A percentile compares a stretch with the other conserved stretches of the same genome.
These are phyloP conservation scores for Microplitis demolitor DNA, from an alignment of 1,140 invertebrate species.

Conservation along the genomic window DNA sequence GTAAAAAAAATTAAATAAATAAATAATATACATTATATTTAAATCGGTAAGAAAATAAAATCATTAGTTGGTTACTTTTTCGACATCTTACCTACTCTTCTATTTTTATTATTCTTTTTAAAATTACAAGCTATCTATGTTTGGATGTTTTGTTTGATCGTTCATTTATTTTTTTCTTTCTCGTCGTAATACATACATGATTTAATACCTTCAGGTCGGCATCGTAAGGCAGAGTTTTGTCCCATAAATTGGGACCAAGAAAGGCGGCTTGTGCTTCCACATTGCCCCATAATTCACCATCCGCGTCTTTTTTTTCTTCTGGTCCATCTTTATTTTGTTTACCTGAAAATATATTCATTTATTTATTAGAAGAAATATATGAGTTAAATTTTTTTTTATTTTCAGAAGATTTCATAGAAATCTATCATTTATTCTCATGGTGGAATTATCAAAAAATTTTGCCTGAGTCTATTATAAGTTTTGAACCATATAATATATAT, in stretches of 20 bases:
- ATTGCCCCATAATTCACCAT: slow-evolving; percentile 80
- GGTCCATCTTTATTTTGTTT: slow-evolving; percentile 61
- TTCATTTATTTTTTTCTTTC: slow-evolving; percentile 54
- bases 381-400: too few relatives aligned
- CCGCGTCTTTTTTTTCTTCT: slow-evolving; percentile 83
- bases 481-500: too few relatives aligned
- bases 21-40: neutral
- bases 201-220: slow-evolving; percentile 90
- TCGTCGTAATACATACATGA: slow-evolving; percentile 61
- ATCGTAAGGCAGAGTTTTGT: slow-evolving; percentile 88
- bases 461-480: too few relatives aligned
- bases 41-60: neutral
- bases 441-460: too few relatives aligned
- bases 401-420: too few relatives aligned
- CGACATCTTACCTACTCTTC: neutral
- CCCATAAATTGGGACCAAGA: slow-evolving; percentile 92
- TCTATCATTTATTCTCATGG: too few relatives aligned
- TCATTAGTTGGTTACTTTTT: neutral
- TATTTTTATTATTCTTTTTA: neutral
- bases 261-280: slow-evolving; percentile 91
- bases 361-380: neutral
- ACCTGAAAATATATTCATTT: slow-evolving; percentile 41
- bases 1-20: slow-evolving; percentile 3
- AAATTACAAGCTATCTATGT: neutral
- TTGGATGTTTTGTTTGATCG: slow-evolving; percentile 12